Base-by-base conservation (phyloP, 2,797 vertebrate genomes). In the Oreonectes daqikongensis region DNA sequence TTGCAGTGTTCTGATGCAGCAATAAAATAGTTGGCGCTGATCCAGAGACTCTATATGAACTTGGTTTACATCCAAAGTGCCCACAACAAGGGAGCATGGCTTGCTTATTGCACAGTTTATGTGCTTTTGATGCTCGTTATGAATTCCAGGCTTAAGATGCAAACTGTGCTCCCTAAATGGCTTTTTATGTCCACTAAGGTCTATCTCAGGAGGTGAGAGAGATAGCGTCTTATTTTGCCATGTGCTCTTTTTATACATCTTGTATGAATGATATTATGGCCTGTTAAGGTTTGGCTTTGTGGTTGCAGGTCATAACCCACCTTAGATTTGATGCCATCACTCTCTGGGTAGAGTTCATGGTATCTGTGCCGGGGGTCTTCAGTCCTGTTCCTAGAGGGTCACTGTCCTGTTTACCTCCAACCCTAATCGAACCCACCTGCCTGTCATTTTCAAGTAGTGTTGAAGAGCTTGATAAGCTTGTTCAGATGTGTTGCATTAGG, bases 11-110 rank as follows among this genome's bases (percentile, higher is more conserved):
- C 79, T 81, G 71, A 75, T 74, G 30, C 40, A 55, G 70, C 78
- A 71, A 50, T 85, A 77, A 74, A 75, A 69, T 61, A 20, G 1
- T 63, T 81, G 79, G 74, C 77, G 24, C 18, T 57, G 18, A n/a
- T 83, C 73, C 81, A 84, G 76, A 52, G 26, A 69, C 64, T 72
- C 66, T 81, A 70, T 84, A 79, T 75, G 75, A 60, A 79, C 82
- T 79, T 83, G 80, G 82, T 79, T 44, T 74, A 24, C n/a, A 28
- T 83, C 81, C 84, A 78, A 72, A 78, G 67, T 63, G 72, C 72
- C 64, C 69, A 82, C 64, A 72, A 73, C 42, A 69, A 55, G 78
- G 64, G 71, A 81, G 69, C 65, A 72, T 69, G 60, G 57, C 65
- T 64, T 73, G 57, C 79, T 79, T 81, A 69, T 72, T 79, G 64